Evolutionary conservation across 1,140 invertebrate genomes (phyloP), one percentile per base, ranked within the genome.

Genomic region (Goniozus legneri): DNA sequence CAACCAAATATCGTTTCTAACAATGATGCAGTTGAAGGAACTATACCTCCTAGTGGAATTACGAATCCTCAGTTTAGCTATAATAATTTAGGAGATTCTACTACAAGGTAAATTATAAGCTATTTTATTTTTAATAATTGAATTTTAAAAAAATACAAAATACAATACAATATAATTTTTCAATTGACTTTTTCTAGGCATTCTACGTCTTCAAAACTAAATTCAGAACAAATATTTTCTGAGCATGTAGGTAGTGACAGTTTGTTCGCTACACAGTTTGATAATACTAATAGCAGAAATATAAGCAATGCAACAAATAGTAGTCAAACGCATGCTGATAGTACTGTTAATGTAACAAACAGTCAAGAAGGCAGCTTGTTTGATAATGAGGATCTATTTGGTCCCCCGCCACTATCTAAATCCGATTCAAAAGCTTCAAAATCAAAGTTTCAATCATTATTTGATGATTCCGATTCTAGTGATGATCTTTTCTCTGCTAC

Each of bases 381-480:
- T 33, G 58, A 63, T 4, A 54, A 47, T 33, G 67, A 70, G n/a
- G 63, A 69, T 4, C 36, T 71, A 4, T 72, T 72, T 18, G 63
- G 62, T 3, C 69, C 69, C 8, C 69, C 68, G 4, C 68, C 68
- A 21, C 40, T 72, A 14, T 56, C 62, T 3, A 41, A 70, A 57
- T 10, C 16, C 12, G 50, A 65, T 4, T 52, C 61, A 38, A 71
- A 65, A 42, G 31, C 27, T 1, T 8, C 37, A 19, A 59, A 65
- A 35, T 54, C 56, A 2, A 68, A 67, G 38, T 45, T 62, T 3
- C 44, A 37, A 6, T 69, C 60, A 8, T 38, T 69, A 12, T 71
- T 71, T 44, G 68, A 71, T 34, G 67, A 71, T 13, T 71, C 65
- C 2, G 68, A 69, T 43, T 69, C 68, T 19, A 62, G 58, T 10